Percentiles rank a stretch among this genome's conserved stretches.
phyloP scores from a whole-genome alignment of 2,888 invertebrate genomes.

The Epirrita christyi region DNA sequence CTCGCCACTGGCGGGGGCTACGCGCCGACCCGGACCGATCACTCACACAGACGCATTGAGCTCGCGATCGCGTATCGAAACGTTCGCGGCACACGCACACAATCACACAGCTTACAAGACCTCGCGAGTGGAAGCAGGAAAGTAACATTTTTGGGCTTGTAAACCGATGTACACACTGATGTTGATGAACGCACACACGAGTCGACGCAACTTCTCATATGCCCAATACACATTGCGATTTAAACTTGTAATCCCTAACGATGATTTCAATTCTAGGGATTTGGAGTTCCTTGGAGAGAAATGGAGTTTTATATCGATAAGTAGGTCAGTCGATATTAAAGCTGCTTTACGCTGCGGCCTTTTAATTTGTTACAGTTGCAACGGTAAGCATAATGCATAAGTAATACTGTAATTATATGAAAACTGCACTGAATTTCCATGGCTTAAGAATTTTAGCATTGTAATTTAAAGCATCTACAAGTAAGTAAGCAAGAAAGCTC shows the following conservation, averaged over 20 bases:
- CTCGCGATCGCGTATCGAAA: slow-evolving; percentile 57
- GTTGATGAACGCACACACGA: slow-evolving; percentile 71
- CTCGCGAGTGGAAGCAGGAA: slow-evolving; percentile 72
- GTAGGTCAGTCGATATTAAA: slow-evolving; percentile 21
- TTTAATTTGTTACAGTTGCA: slow-evolving; percentile 16
- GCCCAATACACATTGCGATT: slow-evolving; percentile 72
- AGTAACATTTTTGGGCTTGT: slow-evolving; percentile 78
- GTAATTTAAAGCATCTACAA: slow-evolving; percentile 14
- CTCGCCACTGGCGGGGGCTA: slow-evolving; percentile 82
- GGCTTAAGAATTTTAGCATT: slow-evolving; percentile 20
- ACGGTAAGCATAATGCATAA: slow-evolving; percentile 20
- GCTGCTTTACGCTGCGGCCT: slow-evolving; percentile 10
- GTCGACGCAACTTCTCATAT: slow-evolving; percentile 54
- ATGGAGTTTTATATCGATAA: slow-evolving; percentile 6
- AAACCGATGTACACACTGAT: slow-evolving; percentile 74
- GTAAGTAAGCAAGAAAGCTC: background rate
- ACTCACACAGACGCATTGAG: slow-evolving; percentile 64
- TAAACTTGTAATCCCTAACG: slow-evolving; percentile 82
- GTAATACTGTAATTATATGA: slow-evolving; percentile 20
- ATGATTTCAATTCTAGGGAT: slow-evolving; percentile 80
- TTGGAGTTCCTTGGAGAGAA: slow-evolving; percentile 49
- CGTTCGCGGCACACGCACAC: slow-evolving; percentile 61
- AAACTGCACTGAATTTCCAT: slow-evolving; percentile 17
- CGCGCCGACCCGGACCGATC: slow-evolving; percentile 73
- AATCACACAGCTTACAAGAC: slow-evolving; percentile 55